Percentiles rank a stretch among this genome's conserved stretches.
These are phyloP conservation scores for Drosophila niveifrons DNA, from an alignment of 2,888 invertebrate species.

Conservation along the genomic window DNA sequence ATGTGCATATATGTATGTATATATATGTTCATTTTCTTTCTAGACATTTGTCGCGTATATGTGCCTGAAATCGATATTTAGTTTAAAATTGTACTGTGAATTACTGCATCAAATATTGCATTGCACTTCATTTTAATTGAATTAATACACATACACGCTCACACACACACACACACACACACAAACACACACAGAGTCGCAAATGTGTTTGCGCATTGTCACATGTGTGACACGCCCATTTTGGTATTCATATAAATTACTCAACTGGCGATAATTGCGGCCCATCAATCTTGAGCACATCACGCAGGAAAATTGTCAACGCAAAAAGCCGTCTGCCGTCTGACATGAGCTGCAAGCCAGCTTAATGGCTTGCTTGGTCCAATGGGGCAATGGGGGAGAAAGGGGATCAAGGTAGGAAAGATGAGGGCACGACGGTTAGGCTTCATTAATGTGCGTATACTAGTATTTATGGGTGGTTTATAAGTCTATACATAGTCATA, in stretches of 20 bases:
- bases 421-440: constrained; percentile 24
- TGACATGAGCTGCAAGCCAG: constrained; percentile 62
- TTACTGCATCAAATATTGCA: constrained; percentile 75
- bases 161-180: constrained; percentile 24
- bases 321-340: constrained; percentile 73
- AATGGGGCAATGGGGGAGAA: neutral
- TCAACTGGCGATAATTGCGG: constrained; percentile 78
- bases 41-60: constrained; percentile 27
- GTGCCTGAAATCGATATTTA: constrained; percentile 71
- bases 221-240: constrained; percentile 65
- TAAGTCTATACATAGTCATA: constrained; percentile 6
- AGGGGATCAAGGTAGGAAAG: neutral
- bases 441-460: constrained; percentile 47
- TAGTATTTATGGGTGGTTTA: constrained; percentile 17
- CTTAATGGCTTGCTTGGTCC: constrained; percentile 20
- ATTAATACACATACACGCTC: constrained; percentile 46
- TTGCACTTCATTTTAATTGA: constrained; percentile 79
- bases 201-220: constrained; percentile 58
- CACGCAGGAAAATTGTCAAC: constrained; percentile 78
- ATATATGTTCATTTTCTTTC: constrained; percentile 40
- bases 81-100: constrained; percentile 78
- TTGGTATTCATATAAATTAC: constrained; percentile 74
- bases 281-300: constrained; percentile 79
- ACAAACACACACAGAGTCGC: neutral
- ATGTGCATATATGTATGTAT: neutral